Conservation (phyloP, 2,113 vertebrate species). For the Ondatra zibethicus region DNA sequence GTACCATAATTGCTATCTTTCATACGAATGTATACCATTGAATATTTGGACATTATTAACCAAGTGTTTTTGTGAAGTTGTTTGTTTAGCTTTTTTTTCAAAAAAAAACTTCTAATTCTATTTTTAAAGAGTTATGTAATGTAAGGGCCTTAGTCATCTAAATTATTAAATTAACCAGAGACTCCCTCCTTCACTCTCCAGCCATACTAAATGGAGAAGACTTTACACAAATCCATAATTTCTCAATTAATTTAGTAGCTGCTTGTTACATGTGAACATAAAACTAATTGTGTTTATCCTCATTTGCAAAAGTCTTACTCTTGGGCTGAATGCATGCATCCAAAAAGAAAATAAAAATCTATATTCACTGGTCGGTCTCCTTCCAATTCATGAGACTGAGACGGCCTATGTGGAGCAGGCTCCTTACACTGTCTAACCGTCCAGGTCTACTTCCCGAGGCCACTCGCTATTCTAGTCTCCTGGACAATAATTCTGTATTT, state of each 20-base stretch:
- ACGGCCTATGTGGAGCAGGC: not conserved
- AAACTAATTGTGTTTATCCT: not conserved
- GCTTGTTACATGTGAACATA: not conserved
- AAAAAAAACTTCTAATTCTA: not conserved
- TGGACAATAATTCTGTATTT: not conserved
- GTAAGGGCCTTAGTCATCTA: not conserved
- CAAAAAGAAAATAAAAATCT: not conserved
- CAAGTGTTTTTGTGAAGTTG: not conserved
- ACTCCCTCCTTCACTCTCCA: not conserved
- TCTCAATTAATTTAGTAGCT: constrained; percentile 35
- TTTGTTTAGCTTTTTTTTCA: not conserved
- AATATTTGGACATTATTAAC: not conserved
- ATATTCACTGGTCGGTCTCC: not conserved
- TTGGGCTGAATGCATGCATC: not conserved
- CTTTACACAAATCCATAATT: constrained; percentile 22
- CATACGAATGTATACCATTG: not conserved
- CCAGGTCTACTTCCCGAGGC: not conserved
- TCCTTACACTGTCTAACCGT: not conserved
- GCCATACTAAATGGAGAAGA: not conserved
- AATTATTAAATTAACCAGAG: constrained; percentile 44
- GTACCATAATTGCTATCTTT: not conserved
- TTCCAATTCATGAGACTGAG: constrained; percentile 17
- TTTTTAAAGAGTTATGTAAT: constrained; percentile 21
- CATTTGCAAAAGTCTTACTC: not conserved
- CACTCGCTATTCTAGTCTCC: not conserved